Base-by-base conservation (phyloP, 2,888 invertebrate species). In the Stenoptilia bipunctidactyla region DNA sequence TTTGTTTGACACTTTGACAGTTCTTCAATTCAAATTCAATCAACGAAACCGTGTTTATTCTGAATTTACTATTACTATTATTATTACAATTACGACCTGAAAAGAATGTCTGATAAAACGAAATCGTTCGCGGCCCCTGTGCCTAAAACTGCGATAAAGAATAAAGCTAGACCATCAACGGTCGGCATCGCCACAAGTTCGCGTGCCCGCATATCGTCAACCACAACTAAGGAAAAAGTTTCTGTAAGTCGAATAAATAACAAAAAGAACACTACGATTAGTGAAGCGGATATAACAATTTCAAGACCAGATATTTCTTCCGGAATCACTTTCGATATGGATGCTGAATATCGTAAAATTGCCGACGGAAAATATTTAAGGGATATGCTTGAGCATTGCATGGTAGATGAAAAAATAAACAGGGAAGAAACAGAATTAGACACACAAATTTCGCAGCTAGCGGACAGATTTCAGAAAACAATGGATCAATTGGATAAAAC, bases 401-500 rank as follows among this genome's bases (percentile, higher is more conserved):
- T 83, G 0, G 54, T 76, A 0, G 75, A 80, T 2, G 80, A 80
- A 9, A 79, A 79, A 47, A 68, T 80, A 13, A 62, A 71, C 1
- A 45, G 70, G 0, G 82, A 82, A 33, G 71, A 75, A 36, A 74
- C 70, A 0, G 53, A 68, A 2, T 61, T 82, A 42, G 85, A 85
- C n/a, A 49, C 74, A 0, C 79, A 85, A 40, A 73, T 86, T 66
- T 56, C 71, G 0, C 66, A 70, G 34, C 41, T 86, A 9, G 74
- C 76, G 1, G 74, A 79, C 33, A 62, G 84, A 12, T 77, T 86
- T 35, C 67, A 76, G 45, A 66, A 77, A 41, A 82, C 82, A 0
- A 64, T 74, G 44, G 63, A 74, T 13, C 62, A 80, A 39, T 51
- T 85, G 2, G 76, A 85, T 37, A 76, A 76, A 51, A 83, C 85